Evolutionary conservation across 2,888 invertebrate genomes (phyloP).

Genomic region (Euspilapteryx auroguttella): DNA sequence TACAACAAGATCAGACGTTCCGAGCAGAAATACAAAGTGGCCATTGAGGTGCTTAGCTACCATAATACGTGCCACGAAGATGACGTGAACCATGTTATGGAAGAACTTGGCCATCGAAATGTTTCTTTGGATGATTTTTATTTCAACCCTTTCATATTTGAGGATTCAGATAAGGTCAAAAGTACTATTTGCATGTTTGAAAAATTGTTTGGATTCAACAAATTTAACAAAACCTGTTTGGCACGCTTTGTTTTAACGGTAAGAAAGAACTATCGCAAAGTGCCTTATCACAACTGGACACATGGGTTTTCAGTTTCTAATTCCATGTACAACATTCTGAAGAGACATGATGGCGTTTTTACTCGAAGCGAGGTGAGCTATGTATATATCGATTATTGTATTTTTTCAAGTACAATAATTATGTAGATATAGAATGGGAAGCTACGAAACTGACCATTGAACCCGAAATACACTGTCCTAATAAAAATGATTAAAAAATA

Average conservation of each 20-base stretch:
- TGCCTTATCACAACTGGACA: slow-evolving; percentile 87
- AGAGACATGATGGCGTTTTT: slow-evolving; percentile 54
- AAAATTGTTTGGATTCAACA: slow-evolving; percentile 66
- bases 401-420: too few relatives aligned
- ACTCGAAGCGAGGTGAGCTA: slow-evolving; percentile 64
- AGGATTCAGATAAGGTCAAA: slow-evolving; percentile 72
- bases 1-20: slow-evolving; percentile 82
- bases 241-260: slow-evolving; percentile 78
- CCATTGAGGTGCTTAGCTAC: slow-evolving; percentile 81
- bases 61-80: slow-evolving; percentile 78
- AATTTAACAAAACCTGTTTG: slow-evolving; percentile 70
- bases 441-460: too few relatives aligned
- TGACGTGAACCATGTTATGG: slow-evolving; percentile 54
- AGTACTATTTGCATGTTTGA: slow-evolving; percentile 76
- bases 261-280: slow-evolving; percentile 80
- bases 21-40: slow-evolving; percentile 81
- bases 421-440: too few relatives aligned
- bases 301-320: slow-evolving; percentile 89
- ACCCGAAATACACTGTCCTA: too few relatives aligned
- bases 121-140: slow-evolving; percentile 62
- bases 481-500: too few relatives aligned
- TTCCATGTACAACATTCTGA: slow-evolving; percentile 76
- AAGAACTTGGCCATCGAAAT: slow-evolving; percentile 13
- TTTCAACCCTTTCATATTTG: slow-evolving; percentile 72
- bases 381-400: too few relatives aligned